Evolutionary conservation across 2,888 invertebrate species (phyloP).

Genomic region (Drosophila subquinaria): DNA sequence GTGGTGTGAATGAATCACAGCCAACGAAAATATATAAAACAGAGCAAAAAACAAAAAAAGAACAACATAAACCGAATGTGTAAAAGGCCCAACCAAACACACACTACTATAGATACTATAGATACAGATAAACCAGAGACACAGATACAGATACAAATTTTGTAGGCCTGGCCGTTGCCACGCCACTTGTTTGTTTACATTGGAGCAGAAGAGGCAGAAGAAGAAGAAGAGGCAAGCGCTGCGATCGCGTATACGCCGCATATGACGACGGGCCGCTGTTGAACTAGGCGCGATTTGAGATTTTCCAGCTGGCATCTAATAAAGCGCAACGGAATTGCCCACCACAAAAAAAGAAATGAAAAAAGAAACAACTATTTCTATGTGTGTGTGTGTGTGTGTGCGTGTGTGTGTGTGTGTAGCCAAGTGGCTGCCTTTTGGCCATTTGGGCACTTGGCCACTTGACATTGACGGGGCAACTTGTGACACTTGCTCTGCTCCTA

Average conservation of each 20-base stretch:
- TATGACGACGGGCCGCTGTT: conserved; percentile 35
- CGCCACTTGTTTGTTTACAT: conserved; percentile 69
- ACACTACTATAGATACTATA: conserved; percentile 16
- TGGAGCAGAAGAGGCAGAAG: neutral
- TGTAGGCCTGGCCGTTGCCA: conserved; percentile 38
- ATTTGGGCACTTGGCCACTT: conserved; percentile 39
- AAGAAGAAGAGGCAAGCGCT: neutral
- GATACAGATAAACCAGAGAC: neutral
- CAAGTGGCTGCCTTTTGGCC: conserved; percentile 33
- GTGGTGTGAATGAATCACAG: conserved; percentile 61
- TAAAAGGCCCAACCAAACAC: conserved; percentile 27
- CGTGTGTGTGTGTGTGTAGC: neutral
- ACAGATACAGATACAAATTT: conserved; percentile 12
- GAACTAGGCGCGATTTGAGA: conserved; percentile 73
- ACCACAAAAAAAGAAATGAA: conserved; percentile 10
- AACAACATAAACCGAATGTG: conserved; percentile 44
- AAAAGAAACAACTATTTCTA: conserved; percentile 20
- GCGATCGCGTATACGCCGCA: conserved; percentile 43
- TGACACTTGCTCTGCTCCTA: conserved; percentile 45
- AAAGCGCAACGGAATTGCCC: conserved; percentile 23
- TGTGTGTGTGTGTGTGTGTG: conserved; percentile 6
- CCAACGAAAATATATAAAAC: conserved; percentile 55
- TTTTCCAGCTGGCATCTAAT: conserved; percentile 75
- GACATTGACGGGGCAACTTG: conserved; percentile 53
- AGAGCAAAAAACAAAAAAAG: conserved; percentile 22